These are phyloP conservation scores for Atrichornis clamosus DNA, from an alignment of 2,113 vertebrate species.

Conservation along the genomic window DNA sequence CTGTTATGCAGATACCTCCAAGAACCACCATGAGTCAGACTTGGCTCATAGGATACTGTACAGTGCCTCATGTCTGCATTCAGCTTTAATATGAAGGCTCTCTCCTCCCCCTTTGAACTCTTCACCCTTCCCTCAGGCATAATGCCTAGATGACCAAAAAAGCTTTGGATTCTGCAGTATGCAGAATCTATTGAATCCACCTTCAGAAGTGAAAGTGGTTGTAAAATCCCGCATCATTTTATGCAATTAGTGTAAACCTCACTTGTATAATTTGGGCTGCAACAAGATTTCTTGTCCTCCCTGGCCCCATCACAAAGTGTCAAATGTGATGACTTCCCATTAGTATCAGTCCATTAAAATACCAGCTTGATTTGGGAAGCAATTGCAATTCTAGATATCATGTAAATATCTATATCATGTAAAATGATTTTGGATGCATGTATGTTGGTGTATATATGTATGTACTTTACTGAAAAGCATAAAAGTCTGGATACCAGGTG, in stretches of 20 bases:
- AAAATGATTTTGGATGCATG: background rate
- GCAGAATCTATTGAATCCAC: background rate
- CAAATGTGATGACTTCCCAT: background rate
- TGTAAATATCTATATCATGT: no score
- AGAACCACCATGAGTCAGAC: background rate
- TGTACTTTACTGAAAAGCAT: background rate
- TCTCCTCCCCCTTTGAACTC: background rate
- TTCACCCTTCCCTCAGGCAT: background rate
- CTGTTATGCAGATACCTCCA: background rate
- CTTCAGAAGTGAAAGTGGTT: background rate
- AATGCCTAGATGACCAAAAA: background rate
- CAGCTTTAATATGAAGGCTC: background rate
- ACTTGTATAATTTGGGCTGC: background rate
- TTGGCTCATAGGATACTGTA: background rate
- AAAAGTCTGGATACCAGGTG: background rate
- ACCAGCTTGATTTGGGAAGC: background rate
- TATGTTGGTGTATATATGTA: background rate
- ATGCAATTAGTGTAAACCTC: background rate
- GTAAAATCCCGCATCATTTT: background rate
- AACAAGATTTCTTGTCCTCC: background rate
- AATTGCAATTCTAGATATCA: background rate
- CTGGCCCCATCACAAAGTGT: background rate
- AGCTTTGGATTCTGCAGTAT: background rate
- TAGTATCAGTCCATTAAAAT: background rate
- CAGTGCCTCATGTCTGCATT: background rate